phyloP scores from a whole-genome alignment of 2,797 vertebrate genomes.

The Xiphorhynchus erythropygius region DNA sequence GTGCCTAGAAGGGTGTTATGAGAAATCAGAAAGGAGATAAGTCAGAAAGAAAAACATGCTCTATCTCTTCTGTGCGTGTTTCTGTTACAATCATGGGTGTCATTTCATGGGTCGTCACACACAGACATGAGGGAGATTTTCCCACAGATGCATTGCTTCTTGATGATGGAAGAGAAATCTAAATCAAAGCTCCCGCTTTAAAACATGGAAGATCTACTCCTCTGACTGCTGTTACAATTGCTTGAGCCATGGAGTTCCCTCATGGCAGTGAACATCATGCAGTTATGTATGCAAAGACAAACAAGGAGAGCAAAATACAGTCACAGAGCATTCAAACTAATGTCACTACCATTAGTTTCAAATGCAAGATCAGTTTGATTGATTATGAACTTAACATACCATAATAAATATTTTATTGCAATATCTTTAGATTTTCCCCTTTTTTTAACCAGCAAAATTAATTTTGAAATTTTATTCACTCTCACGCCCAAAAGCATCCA shows the following conservation, averaged over 20 bases:
- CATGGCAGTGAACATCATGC: neutral
- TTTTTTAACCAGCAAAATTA: neutral
- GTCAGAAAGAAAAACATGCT: neutral
- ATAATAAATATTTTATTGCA: neutral
- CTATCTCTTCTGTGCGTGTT: rapidly evolving
- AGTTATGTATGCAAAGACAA: neutral
- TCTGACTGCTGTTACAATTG: neutral
- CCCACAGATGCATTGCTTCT: neutral
- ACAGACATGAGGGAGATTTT: neutral
- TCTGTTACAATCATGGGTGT: neutral
- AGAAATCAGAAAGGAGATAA: neutral
- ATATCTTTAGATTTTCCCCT: neutral
- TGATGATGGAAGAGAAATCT: neutral
- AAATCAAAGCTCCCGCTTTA: neutral
- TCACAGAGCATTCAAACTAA: neutral
- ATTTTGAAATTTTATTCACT: neutral
- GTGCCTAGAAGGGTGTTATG: neutral
- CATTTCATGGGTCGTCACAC: neutral
- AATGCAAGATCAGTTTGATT: neutral
- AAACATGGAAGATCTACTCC: neutral
- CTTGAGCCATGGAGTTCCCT: neutral
- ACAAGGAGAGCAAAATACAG: neutral
- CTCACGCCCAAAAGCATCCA: neutral
- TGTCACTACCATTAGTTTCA: neutral
- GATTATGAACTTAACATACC: neutral